A percentile compares a stretch with the other conserved stretches of the same genome.
Conservation (phyloP, 2,797 vertebrate genomes). For the Erethizon dorsatum region DNA sequence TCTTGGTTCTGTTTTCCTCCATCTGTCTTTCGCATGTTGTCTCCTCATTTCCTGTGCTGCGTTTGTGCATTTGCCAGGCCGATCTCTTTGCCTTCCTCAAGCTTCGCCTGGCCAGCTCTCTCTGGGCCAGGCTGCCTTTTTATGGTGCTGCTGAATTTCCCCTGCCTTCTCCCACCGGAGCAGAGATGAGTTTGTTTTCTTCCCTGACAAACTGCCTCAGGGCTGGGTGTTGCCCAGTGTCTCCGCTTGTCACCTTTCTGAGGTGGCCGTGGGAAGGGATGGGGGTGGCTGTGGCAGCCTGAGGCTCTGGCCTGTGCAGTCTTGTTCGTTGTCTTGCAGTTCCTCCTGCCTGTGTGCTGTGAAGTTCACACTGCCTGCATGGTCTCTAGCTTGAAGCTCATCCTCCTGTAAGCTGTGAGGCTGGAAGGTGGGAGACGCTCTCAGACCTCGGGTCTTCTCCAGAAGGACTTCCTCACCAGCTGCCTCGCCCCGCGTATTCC, state of each 20-base stretch:
- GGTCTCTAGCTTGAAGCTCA: not conserved
- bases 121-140: not conserved
- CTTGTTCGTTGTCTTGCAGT: not conserved
- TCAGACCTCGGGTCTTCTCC: not conserved
- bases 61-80: not conserved
- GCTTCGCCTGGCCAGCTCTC: not conserved
- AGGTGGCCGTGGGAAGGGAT: not conserved
- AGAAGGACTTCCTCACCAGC: not conserved
- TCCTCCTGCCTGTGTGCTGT: not conserved
- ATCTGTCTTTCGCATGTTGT: not conserved
- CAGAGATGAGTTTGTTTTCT: not conserved
- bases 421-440: not conserved
- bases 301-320: not conserved
- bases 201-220: not conserved
- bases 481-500: not conserved
- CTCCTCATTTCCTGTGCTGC: not conserved
- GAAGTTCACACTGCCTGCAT: not conserved
- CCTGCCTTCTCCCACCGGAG: not conserved
- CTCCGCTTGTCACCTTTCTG: not conserved
- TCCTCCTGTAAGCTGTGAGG: not conserved
- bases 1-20: not conserved
- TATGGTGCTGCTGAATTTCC: slow-evolving; percentile 12
- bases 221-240: not conserved
- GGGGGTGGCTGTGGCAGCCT: not conserved
- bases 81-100: not conserved